phyloP scores from a whole-genome alignment of 1,140 invertebrate species.

The Cydia fagiglandana region DNA sequence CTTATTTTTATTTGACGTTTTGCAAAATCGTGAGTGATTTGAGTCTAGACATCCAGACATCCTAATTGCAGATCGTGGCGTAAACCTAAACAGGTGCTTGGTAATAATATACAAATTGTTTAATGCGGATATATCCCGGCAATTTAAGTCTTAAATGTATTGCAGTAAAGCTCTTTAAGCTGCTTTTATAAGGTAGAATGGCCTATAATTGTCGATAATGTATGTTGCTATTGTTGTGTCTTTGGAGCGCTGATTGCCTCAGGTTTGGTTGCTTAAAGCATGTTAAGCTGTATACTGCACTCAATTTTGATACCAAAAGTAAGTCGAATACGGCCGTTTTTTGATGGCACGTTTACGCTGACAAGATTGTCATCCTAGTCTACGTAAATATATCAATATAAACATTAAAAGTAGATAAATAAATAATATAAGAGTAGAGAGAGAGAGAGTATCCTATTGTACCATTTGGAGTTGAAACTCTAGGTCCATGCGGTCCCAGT shows the following conservation, averaged over 20 bases:
- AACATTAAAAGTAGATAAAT: too few species aligned
- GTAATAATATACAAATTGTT: neutral
- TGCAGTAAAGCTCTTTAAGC: neutral
- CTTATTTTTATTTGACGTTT: neutral
- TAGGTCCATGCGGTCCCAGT: too few species aligned
- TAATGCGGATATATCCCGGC: neutral
- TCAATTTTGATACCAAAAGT: neutral
- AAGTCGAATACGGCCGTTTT: too few species aligned
- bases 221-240: slow-evolving; percentile 10
- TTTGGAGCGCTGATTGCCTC: slow-evolving; percentile 8
- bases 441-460: too few species aligned
- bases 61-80: slow-evolving; percentile 13
- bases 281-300: neutral
- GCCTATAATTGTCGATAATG: slow-evolving; percentile 14
- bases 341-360: too few species aligned
- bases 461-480: too few species aligned
- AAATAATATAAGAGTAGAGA: too few species aligned
- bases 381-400: too few species aligned
- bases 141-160: neutral
- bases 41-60: slow-evolving; percentile 16
- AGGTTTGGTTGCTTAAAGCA: neutral
- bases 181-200: neutral
- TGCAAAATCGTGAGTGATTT: slow-evolving; percentile 14
- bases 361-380: too few species aligned
- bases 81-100: slow-evolving; percentile 15